Evolutionary conservation across 2,888 invertebrate species (phyloP).

Genomic region (Reticulitermes lucifugus): DNA sequence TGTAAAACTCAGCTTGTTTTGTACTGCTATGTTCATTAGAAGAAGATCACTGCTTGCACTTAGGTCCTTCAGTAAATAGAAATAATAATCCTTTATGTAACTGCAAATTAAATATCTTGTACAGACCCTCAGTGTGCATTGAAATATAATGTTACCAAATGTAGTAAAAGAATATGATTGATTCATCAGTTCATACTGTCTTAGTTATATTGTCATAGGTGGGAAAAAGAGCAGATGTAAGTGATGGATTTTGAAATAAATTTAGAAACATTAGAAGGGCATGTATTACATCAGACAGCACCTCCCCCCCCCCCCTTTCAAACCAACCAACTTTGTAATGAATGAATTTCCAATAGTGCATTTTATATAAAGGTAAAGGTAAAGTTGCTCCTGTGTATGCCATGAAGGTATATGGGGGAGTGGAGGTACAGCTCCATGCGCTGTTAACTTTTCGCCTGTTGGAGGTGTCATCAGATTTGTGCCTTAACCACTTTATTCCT

Average conservation of each 20-base stretch:
- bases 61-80: neutral
- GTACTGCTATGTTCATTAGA: neutral
- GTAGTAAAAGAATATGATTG: neutral
- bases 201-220: neutral
- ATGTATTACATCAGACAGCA: neutral
- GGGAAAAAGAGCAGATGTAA: neutral
- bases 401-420: too few species aligned
- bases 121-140: constrained; percentile 2
- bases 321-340: neutral
- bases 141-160: neutral
- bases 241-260: constrained; percentile 6
- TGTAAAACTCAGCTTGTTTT: neutral
- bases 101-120: neutral
- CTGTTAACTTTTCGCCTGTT: too few species aligned
- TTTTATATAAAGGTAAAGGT: too few species aligned
- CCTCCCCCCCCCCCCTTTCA: neutral
- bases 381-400: too few species aligned
- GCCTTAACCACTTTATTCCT: too few species aligned
- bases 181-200: neutral
- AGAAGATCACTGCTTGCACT: neutral
- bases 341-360: too few species aligned
- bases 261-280: neutral
- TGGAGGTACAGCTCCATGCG: too few species aligned
- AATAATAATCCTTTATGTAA: neutral
- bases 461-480: too few species aligned